Conservation (phyloP, 1,140 invertebrate species). For the Drosophila pseudoobscura region DNA sequence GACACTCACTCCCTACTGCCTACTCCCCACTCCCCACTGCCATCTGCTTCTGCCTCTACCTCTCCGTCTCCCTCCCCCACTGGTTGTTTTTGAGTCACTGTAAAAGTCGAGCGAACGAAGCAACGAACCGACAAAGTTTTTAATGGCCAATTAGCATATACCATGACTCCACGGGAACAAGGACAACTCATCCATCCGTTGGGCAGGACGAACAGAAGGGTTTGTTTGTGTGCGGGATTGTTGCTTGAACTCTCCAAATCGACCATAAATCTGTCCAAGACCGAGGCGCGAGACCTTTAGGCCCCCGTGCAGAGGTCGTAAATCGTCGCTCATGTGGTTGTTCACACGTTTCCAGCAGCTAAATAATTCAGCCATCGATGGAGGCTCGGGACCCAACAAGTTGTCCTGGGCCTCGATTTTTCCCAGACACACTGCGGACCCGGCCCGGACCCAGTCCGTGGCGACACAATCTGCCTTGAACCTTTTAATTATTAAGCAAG, state of each 20-base stretch:
- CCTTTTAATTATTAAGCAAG: conserved; percentile 60
- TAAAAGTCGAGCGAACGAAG: neutral
- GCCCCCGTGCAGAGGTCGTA: conserved; percentile 17
- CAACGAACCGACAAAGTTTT: conserved; percentile 23
- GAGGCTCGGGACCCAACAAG: conserved; percentile 32
- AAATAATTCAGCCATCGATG: conserved; percentile 44
- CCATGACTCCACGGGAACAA: neutral
- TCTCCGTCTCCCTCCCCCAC: too few species aligned
- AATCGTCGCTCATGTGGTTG: conserved; percentile 36
- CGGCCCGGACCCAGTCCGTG: neutral
- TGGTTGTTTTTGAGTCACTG: too few species aligned
- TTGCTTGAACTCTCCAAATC: too few species aligned
- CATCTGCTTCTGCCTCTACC: too few species aligned
- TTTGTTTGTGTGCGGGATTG: too few species aligned
- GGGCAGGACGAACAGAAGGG: too few species aligned
- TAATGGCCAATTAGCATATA: conserved; percentile 48
- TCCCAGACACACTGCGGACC: conserved; percentile 23
- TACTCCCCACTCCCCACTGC: too few species aligned
- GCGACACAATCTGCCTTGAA: conserved; percentile 30
- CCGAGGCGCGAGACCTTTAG: neutral
- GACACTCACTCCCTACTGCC: neutral
- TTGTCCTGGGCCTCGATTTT: conserved; percentile 31
- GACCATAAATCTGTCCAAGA: conserved; percentile 23
- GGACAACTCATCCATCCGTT: neutral
- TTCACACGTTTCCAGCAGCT: conserved; percentile 38